Evolutionary conservation across 2,113 vertebrate genomes (phyloP).

Genomic region (Ceratotherium simum): DNA sequence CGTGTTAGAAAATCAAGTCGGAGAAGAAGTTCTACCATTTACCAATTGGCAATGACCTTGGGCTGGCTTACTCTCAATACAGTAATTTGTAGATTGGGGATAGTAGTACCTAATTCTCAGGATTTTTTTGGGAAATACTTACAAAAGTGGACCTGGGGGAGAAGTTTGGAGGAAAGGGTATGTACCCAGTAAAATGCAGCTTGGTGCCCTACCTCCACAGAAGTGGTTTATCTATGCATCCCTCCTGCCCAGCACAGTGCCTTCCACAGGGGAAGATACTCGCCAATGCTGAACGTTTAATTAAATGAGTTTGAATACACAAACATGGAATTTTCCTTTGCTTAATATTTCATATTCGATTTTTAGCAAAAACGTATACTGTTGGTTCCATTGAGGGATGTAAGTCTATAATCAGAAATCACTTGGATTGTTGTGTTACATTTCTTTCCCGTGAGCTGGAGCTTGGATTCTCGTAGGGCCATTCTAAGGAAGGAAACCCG

Average conservation of each 20-base stretch:
- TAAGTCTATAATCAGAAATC: background rate
- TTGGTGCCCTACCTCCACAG: background rate
- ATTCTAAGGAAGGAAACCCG: background rate
- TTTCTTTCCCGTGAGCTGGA: background rate
- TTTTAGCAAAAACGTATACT: conserved; percentile 1
- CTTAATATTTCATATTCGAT: conserved; percentile 15
- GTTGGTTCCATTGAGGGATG: background rate
- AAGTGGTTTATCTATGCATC: background rate
- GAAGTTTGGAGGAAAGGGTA: background rate
- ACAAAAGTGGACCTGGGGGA: background rate
- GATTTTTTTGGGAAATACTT: background rate
- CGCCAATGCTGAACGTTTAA: background rate
- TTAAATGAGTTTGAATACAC: background rate
- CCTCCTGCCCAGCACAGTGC: too few relatives aligned
- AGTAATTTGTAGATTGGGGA: background rate
- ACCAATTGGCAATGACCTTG: background rate
- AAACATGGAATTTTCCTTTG: background rate
- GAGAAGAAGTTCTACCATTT: background rate
- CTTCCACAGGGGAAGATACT: background rate
- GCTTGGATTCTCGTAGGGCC: background rate
- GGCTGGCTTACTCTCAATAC: background rate
- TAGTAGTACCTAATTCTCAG: background rate
- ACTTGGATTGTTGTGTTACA: background rate
- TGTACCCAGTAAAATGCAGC: background rate
- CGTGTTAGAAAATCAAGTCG: background rate